Evolutionary conservation across 2,797 vertebrate genomes (phyloP), one percentile per base, ranked within the genome.

Genomic region (Loriculus beryllinus): DNA sequence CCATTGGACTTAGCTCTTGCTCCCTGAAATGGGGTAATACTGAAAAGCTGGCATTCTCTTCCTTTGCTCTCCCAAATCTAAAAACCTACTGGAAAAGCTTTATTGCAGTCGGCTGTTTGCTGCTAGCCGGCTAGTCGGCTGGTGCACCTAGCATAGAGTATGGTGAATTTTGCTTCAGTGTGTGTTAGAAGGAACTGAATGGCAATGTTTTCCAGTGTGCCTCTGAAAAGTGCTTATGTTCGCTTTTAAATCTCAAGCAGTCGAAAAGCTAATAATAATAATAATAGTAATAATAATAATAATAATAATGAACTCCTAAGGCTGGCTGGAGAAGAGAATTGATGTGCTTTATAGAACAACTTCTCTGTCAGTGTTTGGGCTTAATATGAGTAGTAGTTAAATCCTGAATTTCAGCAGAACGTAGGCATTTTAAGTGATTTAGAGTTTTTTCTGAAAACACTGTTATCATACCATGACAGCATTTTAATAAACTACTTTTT

Each of bases 401-500:
- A 83, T 84, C 39, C 51, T 63, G 54, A 93, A 86, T 93, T 89
- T 82, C 76, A 62, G 20, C 31, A 72, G 42, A 83, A 68, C 76
- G 6, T 54, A 82, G 62, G 42, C 47, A 47, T 92, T 95, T 71
- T 37, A 81, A 86, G 37, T 91, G 63, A 95, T 86, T 59, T 81
- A 78, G 42, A 90, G 26, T 28, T 82, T 86, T 78, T 57, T 90
- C 90, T 86, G 57, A 82, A 92, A 94, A 71, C 56, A 71, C 45
- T 77, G 2, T 76, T 92, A 82, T 90, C 37, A 52, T 71, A 48
- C 57, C 18, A 54, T 72, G 83, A 77, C 75, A 90, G 71, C 35
- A 60, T 85, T 92, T 86, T 95, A 93, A 88, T 80, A 33, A 91
- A 82, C 60, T 74, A 47, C 78, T 85, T 87, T 89, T 84, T 49